These are phyloP conservation scores for Schizothorax lantsangensis DNA, from an alignment of 2,797 vertebrate genomes.

Conservation along the genomic window DNA sequence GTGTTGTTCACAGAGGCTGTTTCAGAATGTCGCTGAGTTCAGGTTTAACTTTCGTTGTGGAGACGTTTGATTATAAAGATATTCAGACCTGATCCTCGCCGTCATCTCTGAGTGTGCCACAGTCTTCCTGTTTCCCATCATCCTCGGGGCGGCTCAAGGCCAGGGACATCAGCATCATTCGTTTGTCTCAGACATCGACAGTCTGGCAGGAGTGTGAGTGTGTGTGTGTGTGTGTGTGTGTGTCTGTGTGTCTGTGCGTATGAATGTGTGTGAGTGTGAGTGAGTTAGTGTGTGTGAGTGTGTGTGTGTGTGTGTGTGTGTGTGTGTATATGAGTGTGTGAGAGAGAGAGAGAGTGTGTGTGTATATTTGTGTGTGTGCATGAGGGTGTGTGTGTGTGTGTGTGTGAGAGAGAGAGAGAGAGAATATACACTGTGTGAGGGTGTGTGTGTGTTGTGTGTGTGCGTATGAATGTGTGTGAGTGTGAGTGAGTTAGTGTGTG, in stretches of 20 bases:
- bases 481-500: too few species aligned
- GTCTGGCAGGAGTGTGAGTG: conserved; percentile 33
- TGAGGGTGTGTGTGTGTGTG: background rate
- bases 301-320: background rate
- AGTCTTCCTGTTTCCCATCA: conserved; percentile 45
- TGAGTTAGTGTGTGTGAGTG: too few species aligned
- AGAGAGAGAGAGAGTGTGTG: background rate
- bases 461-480: too few species aligned
- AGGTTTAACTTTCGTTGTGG: background rate
- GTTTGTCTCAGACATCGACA: conserved; percentile 48
- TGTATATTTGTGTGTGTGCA: too few species aligned
- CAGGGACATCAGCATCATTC: conserved; percentile 44
- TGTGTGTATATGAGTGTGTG: conserved; percentile 32
- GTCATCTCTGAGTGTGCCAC: conserved; percentile 27
- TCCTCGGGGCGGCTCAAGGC: conserved; percentile 26
- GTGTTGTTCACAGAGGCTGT: too few species aligned
- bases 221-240: conserved; percentile 29
- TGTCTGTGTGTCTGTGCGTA: conserved; percentile 22
- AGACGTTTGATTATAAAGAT: background rate
- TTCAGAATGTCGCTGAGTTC: too few species aligned
- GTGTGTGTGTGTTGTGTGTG: too few species aligned
- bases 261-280: background rate
- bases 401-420: background rate
- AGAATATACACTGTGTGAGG: too few species aligned
- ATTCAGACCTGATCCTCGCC: background rate